Percentiles rank a stretch among this genome's conserved stretches.
phyloP scores from a whole-genome alignment of 2,888 invertebrate species.

The Microchrysa polita region DNA sequence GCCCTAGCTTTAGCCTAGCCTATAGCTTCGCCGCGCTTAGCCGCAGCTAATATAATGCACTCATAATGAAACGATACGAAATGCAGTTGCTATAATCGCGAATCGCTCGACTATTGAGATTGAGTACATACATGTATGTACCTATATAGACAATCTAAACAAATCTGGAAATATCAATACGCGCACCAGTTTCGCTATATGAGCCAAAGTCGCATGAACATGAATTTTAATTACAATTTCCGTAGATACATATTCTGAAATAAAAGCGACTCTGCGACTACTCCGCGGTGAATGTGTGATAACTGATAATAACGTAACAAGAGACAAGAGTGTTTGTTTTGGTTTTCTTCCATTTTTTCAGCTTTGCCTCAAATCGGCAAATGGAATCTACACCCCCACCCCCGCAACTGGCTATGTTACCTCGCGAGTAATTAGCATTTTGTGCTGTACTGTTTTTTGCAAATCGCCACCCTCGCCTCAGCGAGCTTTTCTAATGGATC shows the following conservation, averaged over 20 bases:
- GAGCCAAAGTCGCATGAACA: constrained; percentile 8
- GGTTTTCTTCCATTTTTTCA: not conserved
- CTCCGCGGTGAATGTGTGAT: too few relatives aligned
- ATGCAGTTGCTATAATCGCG: too few relatives aligned
- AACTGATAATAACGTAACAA: constrained; percentile 6
- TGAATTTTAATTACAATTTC: constrained; percentile 30
- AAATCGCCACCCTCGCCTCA: not conserved
- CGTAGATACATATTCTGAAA: not conserved
- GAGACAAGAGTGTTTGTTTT: constrained; percentile 3
- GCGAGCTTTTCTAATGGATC: not conserved
- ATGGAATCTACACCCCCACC: not conserved
- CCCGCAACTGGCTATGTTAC: not conserved
- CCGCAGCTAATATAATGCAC: too few relatives aligned
- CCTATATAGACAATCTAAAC: too few relatives aligned
- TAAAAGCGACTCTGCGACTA: too few relatives aligned
- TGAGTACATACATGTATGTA: too few relatives aligned
- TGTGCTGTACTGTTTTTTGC: not conserved
- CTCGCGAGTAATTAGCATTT: not conserved
- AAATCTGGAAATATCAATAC: not conserved
- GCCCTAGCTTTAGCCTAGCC: too few relatives aligned
- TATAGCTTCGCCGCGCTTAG: too few relatives aligned
- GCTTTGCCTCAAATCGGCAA: too few relatives aligned
- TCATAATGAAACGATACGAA: too few relatives aligned
- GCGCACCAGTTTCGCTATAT: not conserved
- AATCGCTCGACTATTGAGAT: too few relatives aligned